Base-by-base conservation (phyloP, 2,797 vertebrate species). In the Thunnus albacares region DNA sequence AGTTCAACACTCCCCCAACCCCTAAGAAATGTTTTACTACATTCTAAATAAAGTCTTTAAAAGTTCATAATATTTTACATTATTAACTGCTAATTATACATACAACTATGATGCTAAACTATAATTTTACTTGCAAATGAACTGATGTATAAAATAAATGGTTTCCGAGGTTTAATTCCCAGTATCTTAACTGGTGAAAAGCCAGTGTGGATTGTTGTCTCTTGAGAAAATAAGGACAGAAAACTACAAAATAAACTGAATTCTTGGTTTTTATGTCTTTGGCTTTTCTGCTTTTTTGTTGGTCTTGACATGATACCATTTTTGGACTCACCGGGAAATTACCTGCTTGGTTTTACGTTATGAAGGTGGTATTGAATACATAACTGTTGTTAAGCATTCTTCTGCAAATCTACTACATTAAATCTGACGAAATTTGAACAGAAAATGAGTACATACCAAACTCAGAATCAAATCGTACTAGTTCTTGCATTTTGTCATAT, bases 401-500 rank as follows among this genome's bases (percentile, higher is more conserved):
- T 70, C 15, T 22, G 10, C 18, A 17, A 15, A 60, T 17, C 1
- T 18, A 15, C 30, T 67, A 6, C 13, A 35, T 26, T 11, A 6
- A 41, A 22, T 41, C 10, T 58, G 49, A 11, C 20, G 11, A 38
- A 28, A 22, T n/a, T 35, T 45, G 1, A 35, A 3, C 14, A n/a
- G 5, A 12, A 24, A 38, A 71, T n/a, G 3, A 15, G 9, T 0
- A 9, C 1, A 41, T 5, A n/a, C 24, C 6, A 14, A 22, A 45
- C 2, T 4, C n/a, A 45, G 6, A 38, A 71, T 60, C n/a, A 18
- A 22, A 55, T 13, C 2, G 2, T 15, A 30, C 3, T n/a, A 9
- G 22, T 30, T 20, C 51, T 79, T 83, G 43, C 24, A 45, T 76
- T 71, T 33, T 78, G 51, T 56, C 45, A 38, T 30, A 60, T 66